These are phyloP conservation scores for Drosophila anceps DNA, from an alignment of 2,888 invertebrate species.

Conservation along the genomic window DNA sequence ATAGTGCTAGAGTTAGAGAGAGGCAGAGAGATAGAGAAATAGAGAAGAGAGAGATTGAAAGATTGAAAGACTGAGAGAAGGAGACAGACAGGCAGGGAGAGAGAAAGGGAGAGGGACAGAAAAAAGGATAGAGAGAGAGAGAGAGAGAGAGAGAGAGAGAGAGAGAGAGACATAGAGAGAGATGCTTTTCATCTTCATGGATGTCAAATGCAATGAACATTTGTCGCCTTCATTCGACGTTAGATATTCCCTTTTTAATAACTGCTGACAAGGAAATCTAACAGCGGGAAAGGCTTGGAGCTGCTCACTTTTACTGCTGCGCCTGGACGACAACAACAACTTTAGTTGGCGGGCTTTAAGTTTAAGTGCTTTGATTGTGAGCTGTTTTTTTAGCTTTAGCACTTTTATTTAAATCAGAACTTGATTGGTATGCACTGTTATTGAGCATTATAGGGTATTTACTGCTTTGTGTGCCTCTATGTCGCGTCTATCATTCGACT, in stretches of 20 bases:
- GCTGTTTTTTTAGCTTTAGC: not conserved
- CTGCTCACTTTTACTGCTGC: conserved; percentile 27
- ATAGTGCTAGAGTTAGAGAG: not conserved
- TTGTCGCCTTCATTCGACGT: conserved; percentile 56
- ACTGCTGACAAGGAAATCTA: conserved; percentile 59
- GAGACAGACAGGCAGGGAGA: not conserved
- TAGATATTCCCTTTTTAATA: conserved; percentile 59
- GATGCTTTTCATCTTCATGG: conserved; percentile 71
- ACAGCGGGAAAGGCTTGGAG: conserved; percentile 13
- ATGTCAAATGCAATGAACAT: conserved; percentile 78
- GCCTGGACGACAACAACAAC: conserved; percentile 13
- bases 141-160: not conserved
- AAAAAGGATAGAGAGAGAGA: not conserved
- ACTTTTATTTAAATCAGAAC: not conserved
- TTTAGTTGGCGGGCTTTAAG: no score
- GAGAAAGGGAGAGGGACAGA: not conserved
- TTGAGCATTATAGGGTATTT: not conserved
- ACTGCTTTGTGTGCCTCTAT: not conserved
- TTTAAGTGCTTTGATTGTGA: not conserved
- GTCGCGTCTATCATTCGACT: conserved; percentile 17
- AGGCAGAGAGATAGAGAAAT: not conserved
- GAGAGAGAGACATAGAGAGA: not conserved
- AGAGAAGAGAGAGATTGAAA: not conserved
- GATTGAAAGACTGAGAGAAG: not conserved
- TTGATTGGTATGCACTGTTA: not conserved